Conservation (phyloP, 2,888 invertebrate genomes). For the Salticus scenicus region DNA sequence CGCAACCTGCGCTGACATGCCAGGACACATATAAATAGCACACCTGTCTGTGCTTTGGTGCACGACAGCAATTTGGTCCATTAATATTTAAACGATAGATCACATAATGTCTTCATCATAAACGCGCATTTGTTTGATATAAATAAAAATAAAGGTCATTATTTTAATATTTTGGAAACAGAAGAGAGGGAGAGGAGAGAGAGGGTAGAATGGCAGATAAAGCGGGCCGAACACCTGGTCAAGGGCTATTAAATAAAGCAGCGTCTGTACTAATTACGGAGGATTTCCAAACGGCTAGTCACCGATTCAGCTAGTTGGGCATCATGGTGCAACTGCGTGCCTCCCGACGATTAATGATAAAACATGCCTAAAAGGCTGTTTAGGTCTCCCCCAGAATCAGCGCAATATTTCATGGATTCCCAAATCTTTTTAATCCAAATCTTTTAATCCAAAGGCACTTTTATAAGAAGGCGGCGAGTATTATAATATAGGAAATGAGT, state of each 20-base stretch:
- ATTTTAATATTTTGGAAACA: not conserved
- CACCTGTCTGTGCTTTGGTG: constrained; percentile 61
- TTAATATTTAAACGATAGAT: not conserved
- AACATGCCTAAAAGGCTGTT: constrained; percentile 30
- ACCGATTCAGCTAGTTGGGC: constrained; percentile 61
- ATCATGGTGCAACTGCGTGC: constrained; percentile 36
- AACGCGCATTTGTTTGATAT: not conserved
- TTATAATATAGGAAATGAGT: too few species aligned
- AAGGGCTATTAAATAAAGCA: constrained; percentile 62
- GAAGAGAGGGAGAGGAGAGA: not conserved
- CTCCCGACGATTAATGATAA: constrained; percentile 33
- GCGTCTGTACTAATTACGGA: constrained; percentile 60
- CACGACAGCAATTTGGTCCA: not conserved
- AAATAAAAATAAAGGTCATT: not conserved
- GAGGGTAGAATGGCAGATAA: not conserved
- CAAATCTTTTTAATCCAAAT: too few species aligned
- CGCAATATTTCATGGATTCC: not conserved
- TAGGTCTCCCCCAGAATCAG: not conserved
- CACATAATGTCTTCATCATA: not conserved
- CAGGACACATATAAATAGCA: not conserved
- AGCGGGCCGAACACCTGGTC: constrained; percentile 43
- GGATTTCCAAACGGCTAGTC: constrained; percentile 64
- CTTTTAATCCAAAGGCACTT: too few species aligned
- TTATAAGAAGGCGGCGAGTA: too few species aligned
- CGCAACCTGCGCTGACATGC: constrained; percentile 15